Conservation (phyloP, 1,140 invertebrate species). For the Temnothorax longispinosus region DNA sequence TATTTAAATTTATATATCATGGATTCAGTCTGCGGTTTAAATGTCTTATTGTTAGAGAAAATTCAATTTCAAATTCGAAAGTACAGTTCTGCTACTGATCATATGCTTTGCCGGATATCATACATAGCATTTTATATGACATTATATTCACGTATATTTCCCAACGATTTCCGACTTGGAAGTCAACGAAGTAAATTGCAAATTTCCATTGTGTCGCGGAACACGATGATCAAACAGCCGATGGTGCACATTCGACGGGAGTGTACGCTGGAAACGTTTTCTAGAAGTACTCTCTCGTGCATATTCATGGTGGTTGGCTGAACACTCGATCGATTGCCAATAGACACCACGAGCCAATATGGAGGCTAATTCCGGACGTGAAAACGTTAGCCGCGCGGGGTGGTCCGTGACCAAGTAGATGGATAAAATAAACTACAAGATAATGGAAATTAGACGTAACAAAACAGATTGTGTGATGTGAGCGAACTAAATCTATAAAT, state of each 20-base stretch:
- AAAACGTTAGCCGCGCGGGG: constrained; percentile 9
- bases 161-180: constrained; percentile 38
- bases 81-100: background rate
- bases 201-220: constrained; percentile 49
- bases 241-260: constrained; percentile 39
- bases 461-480: background rate
- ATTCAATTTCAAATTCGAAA: background rate
- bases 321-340: constrained; percentile 59
- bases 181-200: constrained; percentile 48
- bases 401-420: background rate
- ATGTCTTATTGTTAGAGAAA: no score
- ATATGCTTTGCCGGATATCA: background rate
- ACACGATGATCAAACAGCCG: constrained; percentile 55
- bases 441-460: constrained; percentile 12
- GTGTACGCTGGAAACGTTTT: constrained; percentile 45
- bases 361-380: constrained; percentile 41
- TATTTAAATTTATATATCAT: background rate
- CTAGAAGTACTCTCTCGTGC: constrained; percentile 59
- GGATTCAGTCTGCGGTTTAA: background rate
- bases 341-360: constrained; percentile 59
- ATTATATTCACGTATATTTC: constrained; percentile 28
- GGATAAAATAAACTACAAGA: constrained; percentile 6
- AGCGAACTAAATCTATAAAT: background rate
- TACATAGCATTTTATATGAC: background rate
- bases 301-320: constrained; percentile 61